Conservation (phyloP, 2,797 vertebrate genomes). For the Pseudochirops corinnae region DNA sequence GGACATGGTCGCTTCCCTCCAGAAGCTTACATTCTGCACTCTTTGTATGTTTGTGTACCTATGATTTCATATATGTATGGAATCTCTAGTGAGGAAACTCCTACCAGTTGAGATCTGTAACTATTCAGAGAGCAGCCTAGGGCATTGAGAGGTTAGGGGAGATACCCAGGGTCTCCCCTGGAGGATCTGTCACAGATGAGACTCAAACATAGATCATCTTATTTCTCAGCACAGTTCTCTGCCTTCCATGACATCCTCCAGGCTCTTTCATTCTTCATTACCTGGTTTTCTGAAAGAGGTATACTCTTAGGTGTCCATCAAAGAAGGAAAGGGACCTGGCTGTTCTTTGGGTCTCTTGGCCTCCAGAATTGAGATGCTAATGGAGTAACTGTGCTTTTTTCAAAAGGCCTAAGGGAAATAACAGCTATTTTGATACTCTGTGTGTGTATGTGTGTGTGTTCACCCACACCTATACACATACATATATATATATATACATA, state of each 20-base stretch:
- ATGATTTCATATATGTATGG: neutral
- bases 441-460: too few species aligned
- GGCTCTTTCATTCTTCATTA: neutral
- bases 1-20: neutral
- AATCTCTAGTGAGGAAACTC: neutral
- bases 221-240: neutral
- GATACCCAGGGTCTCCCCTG: neutral
- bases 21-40: neutral
- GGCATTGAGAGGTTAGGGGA: neutral
- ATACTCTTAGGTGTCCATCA: neutral
- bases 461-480: too few species aligned
- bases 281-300: neutral
- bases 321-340: accelerated
- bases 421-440: accelerated
- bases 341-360: neutral
- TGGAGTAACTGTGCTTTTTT: accelerated
- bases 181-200: neutral
- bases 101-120: neutral
- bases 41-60: neutral
- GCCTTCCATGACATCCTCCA: neutral
- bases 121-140: neutral
- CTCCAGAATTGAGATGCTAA: accelerated
- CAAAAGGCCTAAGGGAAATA: neutral
- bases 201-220: neutral
- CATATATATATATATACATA: too few species aligned